A percentile compares a stretch with the other conserved stretches of the same genome.
Conservation (phyloP, 2,113 vertebrate species). For the Mustela lutreola region DNA sequence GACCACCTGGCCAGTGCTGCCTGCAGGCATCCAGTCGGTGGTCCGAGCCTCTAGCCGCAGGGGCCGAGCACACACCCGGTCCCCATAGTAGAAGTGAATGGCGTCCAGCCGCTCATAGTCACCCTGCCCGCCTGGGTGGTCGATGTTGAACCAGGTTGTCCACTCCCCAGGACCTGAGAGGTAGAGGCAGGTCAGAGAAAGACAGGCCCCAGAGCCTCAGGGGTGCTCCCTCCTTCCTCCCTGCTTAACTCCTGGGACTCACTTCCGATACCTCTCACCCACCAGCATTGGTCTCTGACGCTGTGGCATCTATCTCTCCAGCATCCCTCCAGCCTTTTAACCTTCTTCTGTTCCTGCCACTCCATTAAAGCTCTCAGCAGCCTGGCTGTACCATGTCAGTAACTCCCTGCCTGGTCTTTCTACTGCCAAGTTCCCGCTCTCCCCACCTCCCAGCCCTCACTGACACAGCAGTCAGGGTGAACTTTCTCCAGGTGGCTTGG, state of each 20-base stretch:
- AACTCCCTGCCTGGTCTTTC: not conserved
- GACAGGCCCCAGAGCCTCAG: not conserved
- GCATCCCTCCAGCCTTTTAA: not conserved
- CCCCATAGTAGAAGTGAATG: constrained; percentile 93
- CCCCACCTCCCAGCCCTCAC: not conserved
- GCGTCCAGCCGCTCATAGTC: constrained; percentile 94
- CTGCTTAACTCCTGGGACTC: not conserved
- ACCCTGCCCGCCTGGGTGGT: constrained; percentile 93
- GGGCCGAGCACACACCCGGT: constrained; percentile 90
- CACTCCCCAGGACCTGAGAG: constrained; percentile 89
- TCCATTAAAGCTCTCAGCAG: not conserved
- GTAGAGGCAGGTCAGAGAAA: not conserved
- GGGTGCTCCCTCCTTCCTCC: not conserved
- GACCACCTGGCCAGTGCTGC: constrained; percentile 90
- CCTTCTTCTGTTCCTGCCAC: not conserved
- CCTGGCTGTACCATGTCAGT: not conserved
- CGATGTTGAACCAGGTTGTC: constrained; percentile 95
- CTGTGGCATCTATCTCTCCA: not conserved
- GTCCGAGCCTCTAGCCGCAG: constrained; percentile 92
- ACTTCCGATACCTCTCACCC: not conserved
- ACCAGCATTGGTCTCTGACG: not conserved
- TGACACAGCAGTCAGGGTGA: not conserved
- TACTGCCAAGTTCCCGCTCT: not conserved
- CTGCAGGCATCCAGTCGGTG: constrained; percentile 91
- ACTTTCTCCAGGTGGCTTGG: not conserved